Evolutionary conservation across 1,140 invertebrate genomes (phyloP), one percentile per base, ranked within the genome.

Genomic region (Drosophila nasuta): DNA sequence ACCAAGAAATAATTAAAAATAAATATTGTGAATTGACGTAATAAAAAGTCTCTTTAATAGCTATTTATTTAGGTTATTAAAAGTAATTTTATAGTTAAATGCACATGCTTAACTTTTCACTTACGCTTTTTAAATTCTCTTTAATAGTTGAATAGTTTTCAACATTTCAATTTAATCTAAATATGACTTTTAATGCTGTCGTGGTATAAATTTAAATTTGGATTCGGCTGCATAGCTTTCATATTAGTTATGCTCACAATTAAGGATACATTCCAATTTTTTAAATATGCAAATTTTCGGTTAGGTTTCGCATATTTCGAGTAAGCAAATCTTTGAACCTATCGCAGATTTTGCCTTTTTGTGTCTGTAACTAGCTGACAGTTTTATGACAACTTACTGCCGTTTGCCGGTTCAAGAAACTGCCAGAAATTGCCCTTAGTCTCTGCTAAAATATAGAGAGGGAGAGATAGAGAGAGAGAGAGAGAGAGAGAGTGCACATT

Each of bases 381-480:
- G 87, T 70, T 83, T 83, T 88, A 88, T 83, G 85, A 78, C 74
- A 89, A 80, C 62, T 60, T 63, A 51, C 49, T 49, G 51, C 66
- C 58, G 33, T 62, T 70, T 59, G 46, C 25, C 57, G 56, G 65
- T 63, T 75, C 58, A 75, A 69, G 49, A 41, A 72, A 66, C 54
- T 72, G 13, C 35, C 20, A 52, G 54, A 52, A 64, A 48, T 28
- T 57, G 43, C 6, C 28, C 41, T 48, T n/a, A 8, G 46, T 28
- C 25, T 57, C 13, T 56, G 46, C 8, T 51, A 51, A 38, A 56
- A 67, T 38, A 5, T 8, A 33, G 2, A 33, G 30, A 7, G 30
- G 7, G 30, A 33, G 20, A 25, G 20, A 25, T 13, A 13, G 13
- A 13, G 13, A 13, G 13, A 13, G 13, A 13, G 20, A 13, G 13